phyloP scores from a whole-genome alignment of 30 jellyfish, hydroid and myxozoan genomes.

The Phacellophora camtschatica region DNA sequence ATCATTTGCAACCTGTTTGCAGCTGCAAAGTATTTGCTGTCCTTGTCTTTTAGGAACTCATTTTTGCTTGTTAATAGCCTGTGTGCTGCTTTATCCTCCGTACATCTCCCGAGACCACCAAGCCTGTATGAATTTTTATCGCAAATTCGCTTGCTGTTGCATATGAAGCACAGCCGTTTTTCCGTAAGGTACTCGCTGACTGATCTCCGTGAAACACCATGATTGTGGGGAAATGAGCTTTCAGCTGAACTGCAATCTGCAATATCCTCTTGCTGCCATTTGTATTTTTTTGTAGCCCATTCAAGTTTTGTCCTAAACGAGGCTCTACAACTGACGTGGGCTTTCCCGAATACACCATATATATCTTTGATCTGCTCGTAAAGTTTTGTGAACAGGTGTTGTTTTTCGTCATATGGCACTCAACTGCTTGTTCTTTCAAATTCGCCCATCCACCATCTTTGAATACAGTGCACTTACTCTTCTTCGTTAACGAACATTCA shows the following conservation, averaged over 20 bases:
- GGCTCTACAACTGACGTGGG: background rate
- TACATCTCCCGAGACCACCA: conserved; percentile 29
- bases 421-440: no score
- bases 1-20: conserved; percentile 18
- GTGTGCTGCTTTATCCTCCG: background rate
- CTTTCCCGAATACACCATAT: background rate
- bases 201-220: background rate
- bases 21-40: background rate
- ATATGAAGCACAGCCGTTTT: background rate
- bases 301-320: background rate
- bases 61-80: conserved; percentile 1
- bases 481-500: no score
- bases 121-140: background rate
- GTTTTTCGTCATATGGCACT: no score
- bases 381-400: background rate
- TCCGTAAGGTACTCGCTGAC: background rate
- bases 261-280: background rate
- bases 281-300: background rate
- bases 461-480: no score
- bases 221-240: background rate
- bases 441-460: no score
- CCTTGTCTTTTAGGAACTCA: background rate
- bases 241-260: background rate
- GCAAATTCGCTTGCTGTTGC: background rate
- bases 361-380: background rate